A percentile compares a stretch with the other conserved stretches of the same genome.
These are phyloP conservation scores for Apodemus sylvaticus DNA, from an alignment of 2,113 vertebrate genomes.

Conservation along the genomic window DNA sequence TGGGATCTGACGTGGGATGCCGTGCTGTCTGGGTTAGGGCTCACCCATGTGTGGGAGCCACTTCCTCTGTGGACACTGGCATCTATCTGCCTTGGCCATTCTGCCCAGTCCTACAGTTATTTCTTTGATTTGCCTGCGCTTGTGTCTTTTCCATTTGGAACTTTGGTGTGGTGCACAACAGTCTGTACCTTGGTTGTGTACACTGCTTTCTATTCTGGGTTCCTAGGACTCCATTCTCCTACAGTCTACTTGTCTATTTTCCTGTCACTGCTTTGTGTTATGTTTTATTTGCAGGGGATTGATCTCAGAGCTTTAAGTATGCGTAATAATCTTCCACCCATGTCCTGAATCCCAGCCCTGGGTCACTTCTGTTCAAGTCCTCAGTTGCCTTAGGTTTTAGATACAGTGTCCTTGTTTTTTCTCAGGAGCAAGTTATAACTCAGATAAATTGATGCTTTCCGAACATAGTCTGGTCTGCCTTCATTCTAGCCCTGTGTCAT, in stretches of 20 bases:
- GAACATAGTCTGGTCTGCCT: not conserved
- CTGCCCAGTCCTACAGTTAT: not conserved
- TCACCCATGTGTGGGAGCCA: not conserved
- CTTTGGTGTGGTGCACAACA: not conserved
- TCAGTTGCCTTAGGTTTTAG: not conserved
- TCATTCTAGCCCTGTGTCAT: not conserved
- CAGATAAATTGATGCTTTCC: not conserved
- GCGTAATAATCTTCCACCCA: too few species aligned
- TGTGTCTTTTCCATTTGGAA: not conserved
- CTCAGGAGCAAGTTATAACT: not conserved
- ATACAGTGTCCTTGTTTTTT: not conserved
- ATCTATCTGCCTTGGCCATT: not conserved
- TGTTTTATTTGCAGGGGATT: not conserved
- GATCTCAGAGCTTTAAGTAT: not conserved
- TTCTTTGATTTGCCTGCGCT: not conserved
- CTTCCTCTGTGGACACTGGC: not conserved
- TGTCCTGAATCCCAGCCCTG: not conserved
- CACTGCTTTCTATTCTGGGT: not conserved
- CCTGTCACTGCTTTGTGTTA: not conserved
- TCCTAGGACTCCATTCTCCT: not conserved
- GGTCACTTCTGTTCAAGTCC: not conserved
- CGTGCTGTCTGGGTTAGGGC: not conserved
- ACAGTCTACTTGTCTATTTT: not conserved
- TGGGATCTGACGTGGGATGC: not conserved
- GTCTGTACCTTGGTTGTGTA: not conserved